Evolutionary conservation across 2,888 invertebrate genomes (phyloP), one percentile per base, ranked within the genome.

Genomic region (Drosophila mayaguana): DNA sequence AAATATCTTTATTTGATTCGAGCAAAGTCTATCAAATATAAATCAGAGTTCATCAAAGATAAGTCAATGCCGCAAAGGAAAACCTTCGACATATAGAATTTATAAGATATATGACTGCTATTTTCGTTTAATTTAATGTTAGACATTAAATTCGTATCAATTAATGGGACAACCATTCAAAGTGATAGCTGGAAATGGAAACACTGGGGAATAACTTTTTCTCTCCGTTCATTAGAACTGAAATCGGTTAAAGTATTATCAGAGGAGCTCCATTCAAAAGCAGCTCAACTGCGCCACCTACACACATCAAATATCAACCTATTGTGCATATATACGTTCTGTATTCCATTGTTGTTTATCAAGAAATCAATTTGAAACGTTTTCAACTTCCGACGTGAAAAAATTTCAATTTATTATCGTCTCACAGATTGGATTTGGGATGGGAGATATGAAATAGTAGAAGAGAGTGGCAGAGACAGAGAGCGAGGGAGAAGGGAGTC

Each of bases 401-500:
- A 71, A 59, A 68, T 55, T 63, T 70, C 72, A 63, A 86, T 83
- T 81, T 78, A 75, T 83, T 72, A 68, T 51, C 57, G 3, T 55
- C 66, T 73, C 25, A 63, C 50, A 50, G 32, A 50, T 34, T 18
- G 8, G 18, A 2, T 14, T 18, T 12, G 18, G 32, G 51, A 34
- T 51, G 32, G 56, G 22, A 18, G n/a, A 20, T 12, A 18, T 12
- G 40, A 18, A n/a, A 3, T 4, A 9, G 12, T 42, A 11, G 16
- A 25, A 25, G 14, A 11, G 11, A 20, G 20, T n/a, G 22, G 1
- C 5, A 11, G 12, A 36, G 16, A 22, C 45, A n/a, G 46, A 34
- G 11, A 32, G 53, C 22, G 42, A 43, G 28, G 7, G 40, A 18
- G 18, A 6, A 7, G 14, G 20, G 18, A 12, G 16, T 28, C n/a